Evolutionary conservation across 1,140 invertebrate species (phyloP), one percentile per base, ranked within the genome.

Genomic region (Macrotrachela quadricornifera): DNA sequence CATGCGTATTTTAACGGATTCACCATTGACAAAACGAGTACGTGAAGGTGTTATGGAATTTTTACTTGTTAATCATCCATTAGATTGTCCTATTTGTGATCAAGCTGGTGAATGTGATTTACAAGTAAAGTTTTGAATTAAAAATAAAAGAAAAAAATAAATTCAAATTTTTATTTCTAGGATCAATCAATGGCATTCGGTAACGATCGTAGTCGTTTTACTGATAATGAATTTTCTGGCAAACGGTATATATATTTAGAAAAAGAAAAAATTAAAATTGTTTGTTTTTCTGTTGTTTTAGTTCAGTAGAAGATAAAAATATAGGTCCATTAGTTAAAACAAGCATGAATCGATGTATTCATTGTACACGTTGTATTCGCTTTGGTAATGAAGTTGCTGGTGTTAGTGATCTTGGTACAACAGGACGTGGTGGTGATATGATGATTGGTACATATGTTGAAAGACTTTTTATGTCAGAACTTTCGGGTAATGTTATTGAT

Each of bases 141-240:
- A 37, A n/a, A 36, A 11, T 42, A 8, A 38, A 51, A 18, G 11
- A 14, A 10, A 10, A 10, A n/a, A 40, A 40, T 14, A 40, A 40
- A 10, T 10, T 14, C 14, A 14, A 10, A 40, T 53, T 38, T 49
- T 46, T 54, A 36, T 56, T 46, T 51, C 11, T 82, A 92, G 74
- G 90, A 95, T 75, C 90, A 96, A 69, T 88, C 86, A 21, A 96
- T 99, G 90, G 83, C 84, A n/a, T 99, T 97, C 74, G 94, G 94
- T 9, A 85, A 80, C 59, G 92, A 99, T 70, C 77, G 85, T 57
- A 88, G 85, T 56, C 75, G 92, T 43, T 96, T 95, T 63, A 80
- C 81, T 55, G 90, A 94, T 64, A 92, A 87, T 56, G 77, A 86
- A 61, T 86, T 82, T 63, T 80, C 79, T 58, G 91, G 91, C 38